phyloP scores from a whole-genome alignment of 2,113 vertebrate genomes.

The Herpailurus yagouaroundi region DNA sequence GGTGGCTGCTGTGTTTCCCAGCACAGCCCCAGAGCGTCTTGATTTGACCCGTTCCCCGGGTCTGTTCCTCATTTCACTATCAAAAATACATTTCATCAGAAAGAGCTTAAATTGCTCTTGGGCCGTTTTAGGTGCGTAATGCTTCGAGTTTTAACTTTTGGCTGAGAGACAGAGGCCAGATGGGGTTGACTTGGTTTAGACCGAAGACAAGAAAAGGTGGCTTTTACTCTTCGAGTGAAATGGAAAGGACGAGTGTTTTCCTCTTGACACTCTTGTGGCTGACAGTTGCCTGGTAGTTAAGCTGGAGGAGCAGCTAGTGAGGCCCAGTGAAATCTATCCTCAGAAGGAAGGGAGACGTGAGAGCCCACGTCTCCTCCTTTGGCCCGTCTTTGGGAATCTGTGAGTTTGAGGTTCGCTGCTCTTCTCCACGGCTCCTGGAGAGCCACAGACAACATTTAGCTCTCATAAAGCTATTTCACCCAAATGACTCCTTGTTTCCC shows the following conservation, averaged over 20 bases:
- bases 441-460: not conserved
- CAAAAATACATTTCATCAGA: slow-evolving; percentile 38
- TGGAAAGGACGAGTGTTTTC: not conserved
- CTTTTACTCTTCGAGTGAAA: not conserved
- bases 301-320: not conserved
- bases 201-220: not conserved
- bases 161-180: not conserved
- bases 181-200: not conserved
- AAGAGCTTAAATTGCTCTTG: not conserved
- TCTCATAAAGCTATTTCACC: not conserved
- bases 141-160: slow-evolving; percentile 28
- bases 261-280: not conserved
- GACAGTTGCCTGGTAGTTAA: not conserved
- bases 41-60: not conserved
- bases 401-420: not conserved
- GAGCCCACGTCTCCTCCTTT: not conserved
- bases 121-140: not conserved
- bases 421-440: not conserved
- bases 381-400: not conserved
- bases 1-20: not conserved
- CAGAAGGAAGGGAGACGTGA: not conserved
- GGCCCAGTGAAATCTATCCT: not conserved
- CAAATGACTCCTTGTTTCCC: not conserved
- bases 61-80: slow-evolving; percentile 53
- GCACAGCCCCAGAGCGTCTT: not conserved